Base-by-base conservation (phyloP, 2,888 invertebrate species). In the Drosophila tanythrix region DNA sequence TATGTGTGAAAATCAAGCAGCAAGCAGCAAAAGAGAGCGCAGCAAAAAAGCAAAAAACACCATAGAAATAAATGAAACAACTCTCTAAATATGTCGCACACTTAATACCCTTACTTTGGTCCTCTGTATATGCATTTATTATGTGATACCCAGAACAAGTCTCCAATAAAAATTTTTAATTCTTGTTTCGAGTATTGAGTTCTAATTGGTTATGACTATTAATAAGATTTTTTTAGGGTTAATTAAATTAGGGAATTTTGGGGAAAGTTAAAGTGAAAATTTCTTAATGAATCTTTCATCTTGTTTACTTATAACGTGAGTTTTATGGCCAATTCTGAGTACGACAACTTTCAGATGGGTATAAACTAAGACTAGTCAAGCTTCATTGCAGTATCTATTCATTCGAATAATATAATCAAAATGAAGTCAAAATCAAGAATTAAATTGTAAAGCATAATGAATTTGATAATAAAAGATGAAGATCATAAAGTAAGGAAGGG, bases 1-100 rank as follows among this genome's bases (percentile, higher is more conserved):
- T 89, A 86, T 84, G 89, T 87, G 89, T 87, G 86, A 87, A 87
- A 87, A 84, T 84, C 76, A 88, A 72, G 79, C 81, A 81, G 79
- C 73, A 55, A 65, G 65, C 78, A 75, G 66, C 56, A 72, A 71
- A 71, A 74, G 59, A 70, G 68, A 68, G 59, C 72, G 27, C 51
- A 72, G 74, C 60, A 72, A 52, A 63, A 43, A 56, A 36, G 50
- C 36, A 48, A 36, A 77, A 77, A 83, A 80, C 68, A 69, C 69
- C 77, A 72, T 60, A 51, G 59, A 82, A 81, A 52, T 62, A 67
- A 56, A 74, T 68, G 70, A 70, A 58, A 65, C 38, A 64, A 73
- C 57, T 63, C 51, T 38, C 38, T 40, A 46, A 2, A n/a, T 25
- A 6, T n/a, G 57, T 11, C 52, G 46, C 15, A 31, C 21, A 59